These are phyloP conservation scores for Centrocercus urophasianus DNA, from an alignment of 2,113 vertebrate species.

Conservation along the genomic window DNA sequence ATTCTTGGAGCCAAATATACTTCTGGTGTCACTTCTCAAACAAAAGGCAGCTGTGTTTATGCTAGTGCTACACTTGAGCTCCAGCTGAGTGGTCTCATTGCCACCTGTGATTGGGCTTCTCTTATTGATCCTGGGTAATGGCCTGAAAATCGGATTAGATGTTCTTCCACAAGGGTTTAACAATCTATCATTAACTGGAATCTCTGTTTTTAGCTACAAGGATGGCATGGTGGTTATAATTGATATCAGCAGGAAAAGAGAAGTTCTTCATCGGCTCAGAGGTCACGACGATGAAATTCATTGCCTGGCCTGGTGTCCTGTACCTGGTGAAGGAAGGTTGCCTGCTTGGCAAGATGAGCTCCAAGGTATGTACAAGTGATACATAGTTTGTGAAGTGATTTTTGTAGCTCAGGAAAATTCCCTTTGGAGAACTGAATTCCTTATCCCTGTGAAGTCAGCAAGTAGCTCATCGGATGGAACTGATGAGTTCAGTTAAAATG, in stretches of 20 bases:
- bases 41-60: background rate
- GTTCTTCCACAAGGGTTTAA: background rate
- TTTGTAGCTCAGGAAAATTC: background rate
- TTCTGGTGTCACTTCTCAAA: background rate
- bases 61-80: background rate
- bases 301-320: slow-evolving; percentile 89
- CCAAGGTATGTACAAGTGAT: slow-evolving; percentile 70
- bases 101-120: background rate
- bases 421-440: background rate
- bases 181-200: background rate
- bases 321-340: slow-evolving; percentile 78
- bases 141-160: accelerated
- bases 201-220: slow-evolving; percentile 86
- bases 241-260: slow-evolving; percentile 91
- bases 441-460: background rate
- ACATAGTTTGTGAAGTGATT: background rate
- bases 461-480: background rate
- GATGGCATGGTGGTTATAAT: slow-evolving; percentile 94
- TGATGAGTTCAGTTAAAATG: background rate
- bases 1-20: background rate
- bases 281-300: slow-evolving; percentile 97
- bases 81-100: background rate
- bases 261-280: slow-evolving; percentile 87
- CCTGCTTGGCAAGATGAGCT: slow-evolving; percentile 76
- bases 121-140: background rate